A percentile compares a stretch with the other conserved stretches of the same genome.
Conservation (phyloP, 2,888 invertebrate genomes). For the Eumacrocentrus americanus region DNA sequence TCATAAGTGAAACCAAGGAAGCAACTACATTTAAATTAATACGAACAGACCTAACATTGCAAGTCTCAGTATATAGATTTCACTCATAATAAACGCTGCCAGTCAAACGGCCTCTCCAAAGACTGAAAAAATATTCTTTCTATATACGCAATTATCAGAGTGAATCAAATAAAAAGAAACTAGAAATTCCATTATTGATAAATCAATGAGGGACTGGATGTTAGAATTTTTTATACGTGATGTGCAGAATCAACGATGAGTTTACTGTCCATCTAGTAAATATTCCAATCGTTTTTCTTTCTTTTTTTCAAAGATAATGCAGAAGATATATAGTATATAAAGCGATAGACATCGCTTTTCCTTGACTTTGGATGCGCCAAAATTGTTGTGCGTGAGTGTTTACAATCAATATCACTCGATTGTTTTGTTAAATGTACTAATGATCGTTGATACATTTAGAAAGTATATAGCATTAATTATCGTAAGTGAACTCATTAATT, state of each 20-base stretch:
- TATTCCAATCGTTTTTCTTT: slow-evolving; percentile 1
- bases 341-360: neutral
- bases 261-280: neutral
- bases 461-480: slow-evolving; percentile 19
- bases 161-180: neutral
- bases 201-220: slow-evolving; percentile 4
- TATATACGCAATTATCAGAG: slow-evolving; percentile 6
- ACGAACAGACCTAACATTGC: neutral
- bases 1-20: neutral
- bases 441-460: slow-evolving; percentile 24
- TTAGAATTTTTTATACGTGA: slow-evolving; percentile 3
- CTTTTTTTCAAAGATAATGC: slow-evolving; percentile 8
- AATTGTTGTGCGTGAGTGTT: slow-evolving; percentile 16
- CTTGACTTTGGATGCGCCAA: neutral
- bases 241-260: neutral
- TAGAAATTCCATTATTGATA: slow-evolving; percentile 2
- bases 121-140: slow-evolving; percentile 21
- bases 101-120: neutral
- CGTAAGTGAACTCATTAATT: slow-evolving; percentile 32
- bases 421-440: slow-evolving; percentile 23
- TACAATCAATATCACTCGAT: slow-evolving; percentile 8
- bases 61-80: neutral
- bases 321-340: neutral
- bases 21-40: neutral
- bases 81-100: neutral